Evolutionary conservation across 2,113 vertebrate genomes (phyloP).

Genomic region (Lamprologus ornatipinnis): DNA sequence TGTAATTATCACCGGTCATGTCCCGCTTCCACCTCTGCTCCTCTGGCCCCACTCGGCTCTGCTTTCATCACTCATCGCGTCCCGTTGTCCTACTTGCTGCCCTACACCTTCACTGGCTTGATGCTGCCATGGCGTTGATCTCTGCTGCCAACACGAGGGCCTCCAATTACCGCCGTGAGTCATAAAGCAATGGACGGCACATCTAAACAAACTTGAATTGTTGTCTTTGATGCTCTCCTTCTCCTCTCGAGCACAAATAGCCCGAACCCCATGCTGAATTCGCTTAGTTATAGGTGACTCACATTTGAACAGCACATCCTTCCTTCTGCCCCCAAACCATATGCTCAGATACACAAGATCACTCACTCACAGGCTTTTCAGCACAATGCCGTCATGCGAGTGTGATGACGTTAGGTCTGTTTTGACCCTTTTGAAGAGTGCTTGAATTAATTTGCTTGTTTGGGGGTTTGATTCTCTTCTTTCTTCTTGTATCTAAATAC

Average conservation of each 20-base stretch:
- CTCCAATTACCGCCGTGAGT: constrained; percentile 14
- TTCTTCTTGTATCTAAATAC: background rate
- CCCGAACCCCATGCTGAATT: background rate
- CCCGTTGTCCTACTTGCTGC: constrained; percentile 15
- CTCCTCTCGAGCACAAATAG: background rate
- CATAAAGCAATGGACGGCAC: background rate
- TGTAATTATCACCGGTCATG: constrained; percentile 19
- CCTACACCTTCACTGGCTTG: constrained; percentile 14
- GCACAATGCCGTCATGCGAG: background rate
- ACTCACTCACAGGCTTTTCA: background rate
- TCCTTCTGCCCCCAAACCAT: background rate
- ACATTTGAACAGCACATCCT: background rate
- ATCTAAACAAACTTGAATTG: constrained; percentile 1
- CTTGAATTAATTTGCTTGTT: background rate
- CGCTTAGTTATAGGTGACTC: constrained; percentile 25
- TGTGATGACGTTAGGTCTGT: background rate
- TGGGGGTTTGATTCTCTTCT: background rate
- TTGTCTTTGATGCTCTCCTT: background rate
- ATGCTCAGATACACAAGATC: background rate
- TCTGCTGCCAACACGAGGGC: constrained; percentile 6
- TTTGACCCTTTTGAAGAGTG: background rate
- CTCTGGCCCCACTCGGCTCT: constrained; percentile 9
- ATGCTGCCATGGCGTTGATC: constrained; percentile 7
- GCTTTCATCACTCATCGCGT: constrained; percentile 25
- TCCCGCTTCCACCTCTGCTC: constrained; percentile 38